Percentiles rank a stretch among this genome's conserved stretches.
These are phyloP conservation scores for Rousettus madagascariensis DNA, from an alignment of 2,797 vertebrate species.

Conservation along the genomic window DNA sequence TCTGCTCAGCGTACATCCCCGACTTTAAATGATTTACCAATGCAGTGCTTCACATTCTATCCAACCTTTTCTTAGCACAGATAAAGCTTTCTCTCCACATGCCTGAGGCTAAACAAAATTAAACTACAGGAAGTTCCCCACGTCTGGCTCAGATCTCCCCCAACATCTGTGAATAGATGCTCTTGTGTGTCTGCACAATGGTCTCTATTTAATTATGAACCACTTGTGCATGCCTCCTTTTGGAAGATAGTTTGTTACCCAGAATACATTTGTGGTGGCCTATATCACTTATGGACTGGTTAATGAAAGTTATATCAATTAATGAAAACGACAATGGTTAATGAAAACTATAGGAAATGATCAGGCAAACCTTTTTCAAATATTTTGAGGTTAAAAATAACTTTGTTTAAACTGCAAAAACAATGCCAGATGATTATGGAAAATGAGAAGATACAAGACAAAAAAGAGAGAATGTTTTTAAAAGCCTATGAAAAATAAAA, in stretches of 20 bases:
- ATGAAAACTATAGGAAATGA: not conserved
- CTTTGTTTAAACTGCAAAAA: not conserved
- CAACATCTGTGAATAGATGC: constrained; percentile 39
- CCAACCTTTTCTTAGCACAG: not conserved
- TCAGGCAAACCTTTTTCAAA: not conserved
- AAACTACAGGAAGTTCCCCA: not conserved
- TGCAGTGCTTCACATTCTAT: not conserved
- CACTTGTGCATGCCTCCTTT: not conserved
- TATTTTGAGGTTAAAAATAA: not conserved
- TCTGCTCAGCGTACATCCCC: not conserved
- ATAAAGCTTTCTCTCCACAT: constrained; percentile 11
- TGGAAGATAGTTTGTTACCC: not conserved
- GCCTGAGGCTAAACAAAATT: constrained; percentile 19
- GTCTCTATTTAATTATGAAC: not conserved
- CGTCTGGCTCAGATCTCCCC: not conserved
- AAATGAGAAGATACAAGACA: not conserved
- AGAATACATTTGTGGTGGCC: not conserved
- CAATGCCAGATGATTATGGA: not conserved
- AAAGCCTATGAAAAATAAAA: not conserved
- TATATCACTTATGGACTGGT: not conserved
- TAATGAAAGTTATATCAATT: not conserved
- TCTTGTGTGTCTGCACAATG: constrained; percentile 5
- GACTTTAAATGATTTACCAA: not conserved
- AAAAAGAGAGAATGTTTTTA: not conserved
- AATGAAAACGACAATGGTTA: not conserved